Conservation (phyloP, 2,113 vertebrate genomes). For the Vombatus ursinus region DNA sequence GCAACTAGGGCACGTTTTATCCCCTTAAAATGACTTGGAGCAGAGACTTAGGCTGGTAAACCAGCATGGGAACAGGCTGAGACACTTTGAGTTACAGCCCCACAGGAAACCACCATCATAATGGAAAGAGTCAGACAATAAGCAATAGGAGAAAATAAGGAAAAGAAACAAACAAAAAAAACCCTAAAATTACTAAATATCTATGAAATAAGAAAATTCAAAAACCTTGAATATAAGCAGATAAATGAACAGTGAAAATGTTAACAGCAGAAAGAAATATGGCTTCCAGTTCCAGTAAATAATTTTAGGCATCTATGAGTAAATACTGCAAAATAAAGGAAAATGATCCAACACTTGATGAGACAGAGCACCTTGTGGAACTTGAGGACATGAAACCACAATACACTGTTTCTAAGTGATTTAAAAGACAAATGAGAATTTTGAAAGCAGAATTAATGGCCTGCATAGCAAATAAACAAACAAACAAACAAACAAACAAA, state of each 20-base stretch:
- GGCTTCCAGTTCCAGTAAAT: not conserved
- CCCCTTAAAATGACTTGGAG: no score
- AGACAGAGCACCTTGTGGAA: not conserved
- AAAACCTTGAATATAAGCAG: not conserved
- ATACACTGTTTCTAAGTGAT: not conserved
- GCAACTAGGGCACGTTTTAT: not conserved
- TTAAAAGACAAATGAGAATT: no score
- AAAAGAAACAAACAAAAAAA: not conserved
- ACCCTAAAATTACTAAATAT: not conserved
- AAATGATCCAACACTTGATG: not conserved
- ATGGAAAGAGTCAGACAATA: not conserved
- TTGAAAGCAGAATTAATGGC: no score
- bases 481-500: no score
- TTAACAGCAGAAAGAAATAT: not conserved
- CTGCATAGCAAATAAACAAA: no score
- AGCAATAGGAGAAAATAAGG: not conserved
- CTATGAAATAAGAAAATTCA: not conserved
- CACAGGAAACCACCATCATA: not conserved
- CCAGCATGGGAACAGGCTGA: not conserved
- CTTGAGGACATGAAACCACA: no score
- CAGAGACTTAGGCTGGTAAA: not conserved
- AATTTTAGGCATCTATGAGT: not conserved
- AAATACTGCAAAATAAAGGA: not conserved
- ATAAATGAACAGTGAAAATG: not conserved
- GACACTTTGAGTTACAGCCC: no score